phyloP scores from a whole-genome alignment of 2,797 vertebrate species.

The Xiphorhynchus erythropygius region DNA sequence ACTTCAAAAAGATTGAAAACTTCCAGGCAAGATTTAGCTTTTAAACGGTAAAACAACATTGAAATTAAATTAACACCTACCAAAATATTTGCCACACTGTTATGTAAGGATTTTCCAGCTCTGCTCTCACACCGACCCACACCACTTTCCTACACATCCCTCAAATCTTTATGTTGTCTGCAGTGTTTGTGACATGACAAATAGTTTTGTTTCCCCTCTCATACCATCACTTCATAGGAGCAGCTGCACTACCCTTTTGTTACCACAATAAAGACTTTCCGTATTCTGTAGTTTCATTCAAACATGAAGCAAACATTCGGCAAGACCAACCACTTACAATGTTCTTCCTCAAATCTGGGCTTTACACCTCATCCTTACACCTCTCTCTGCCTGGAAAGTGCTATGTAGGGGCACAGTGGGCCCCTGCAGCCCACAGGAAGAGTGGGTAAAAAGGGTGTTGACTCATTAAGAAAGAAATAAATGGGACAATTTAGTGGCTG shows the following conservation, averaged over 20 bases:
- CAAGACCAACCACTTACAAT: neutral
- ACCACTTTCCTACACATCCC: neutral
- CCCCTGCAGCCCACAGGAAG: neutral
- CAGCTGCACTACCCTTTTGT: neutral
- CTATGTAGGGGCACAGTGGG: fast-evolving
- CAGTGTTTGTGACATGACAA: neutral
- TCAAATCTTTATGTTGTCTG: neutral
- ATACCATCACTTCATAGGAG: neutral
- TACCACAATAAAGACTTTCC: neutral
- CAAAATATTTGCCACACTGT: neutral
- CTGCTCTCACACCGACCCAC: neutral
- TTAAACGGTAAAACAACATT: neutral
- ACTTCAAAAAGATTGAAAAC: neutral
- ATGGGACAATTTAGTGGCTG: neutral
- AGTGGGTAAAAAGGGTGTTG: neutral
- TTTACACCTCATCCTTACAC: neutral
- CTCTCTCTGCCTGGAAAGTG: neutral
- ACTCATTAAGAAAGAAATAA: neutral
- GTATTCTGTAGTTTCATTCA: neutral
- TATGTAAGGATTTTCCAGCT: conserved; percentile 9
- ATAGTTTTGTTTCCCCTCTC: neutral
- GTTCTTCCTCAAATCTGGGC: neutral
- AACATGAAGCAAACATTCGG: neutral
- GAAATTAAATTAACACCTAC: neutral
- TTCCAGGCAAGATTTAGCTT: neutral